Conservation (phyloP, 2,888 invertebrate genomes). For the Philereme transversata region DNA sequence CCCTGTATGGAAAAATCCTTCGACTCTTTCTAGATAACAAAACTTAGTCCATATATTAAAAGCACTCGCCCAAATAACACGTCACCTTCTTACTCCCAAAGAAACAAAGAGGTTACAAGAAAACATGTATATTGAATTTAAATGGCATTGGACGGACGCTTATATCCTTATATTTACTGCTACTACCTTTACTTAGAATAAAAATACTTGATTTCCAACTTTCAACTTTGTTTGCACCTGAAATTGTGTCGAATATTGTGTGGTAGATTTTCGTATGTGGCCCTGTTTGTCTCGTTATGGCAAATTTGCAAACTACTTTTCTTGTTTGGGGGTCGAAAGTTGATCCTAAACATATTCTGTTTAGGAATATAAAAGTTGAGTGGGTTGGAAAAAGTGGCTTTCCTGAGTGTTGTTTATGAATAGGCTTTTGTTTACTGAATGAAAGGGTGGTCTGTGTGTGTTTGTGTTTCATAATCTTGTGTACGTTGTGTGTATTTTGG, state of each 20-base stretch:
- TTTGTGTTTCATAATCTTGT: conserved; percentile 8
- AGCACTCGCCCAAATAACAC: conserved; percentile 5
- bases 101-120: conserved; percentile 15
- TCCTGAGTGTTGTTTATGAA: conserved; percentile 1
- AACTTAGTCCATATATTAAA: neutral
- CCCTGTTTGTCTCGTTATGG: conserved; percentile 37
- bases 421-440: conserved; percentile 19
- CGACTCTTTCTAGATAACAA: neutral
- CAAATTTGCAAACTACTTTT: conserved; percentile 45
- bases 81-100: neutral
- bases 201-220: conserved; percentile 6
- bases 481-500: conserved; percentile 12
- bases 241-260: conserved; percentile 13
- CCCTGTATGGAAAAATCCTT: no score
- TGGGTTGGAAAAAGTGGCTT: conserved; percentile 22
- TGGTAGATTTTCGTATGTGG: conserved; percentile 15
- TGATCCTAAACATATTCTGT: conserved; percentile 41
- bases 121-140: conserved; percentile 49
- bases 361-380: conserved; percentile 43
- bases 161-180: conserved; percentile 23
- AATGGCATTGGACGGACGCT: conserved; percentile 40
- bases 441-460: conserved; percentile 14
- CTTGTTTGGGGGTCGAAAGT: conserved; percentile 39
- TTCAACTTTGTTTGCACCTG: conserved; percentile 1
- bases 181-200: conserved; percentile 20